Base-by-base conservation (phyloP, 2,888 invertebrate genomes). In the Lycocerus yunnanus region DNA sequence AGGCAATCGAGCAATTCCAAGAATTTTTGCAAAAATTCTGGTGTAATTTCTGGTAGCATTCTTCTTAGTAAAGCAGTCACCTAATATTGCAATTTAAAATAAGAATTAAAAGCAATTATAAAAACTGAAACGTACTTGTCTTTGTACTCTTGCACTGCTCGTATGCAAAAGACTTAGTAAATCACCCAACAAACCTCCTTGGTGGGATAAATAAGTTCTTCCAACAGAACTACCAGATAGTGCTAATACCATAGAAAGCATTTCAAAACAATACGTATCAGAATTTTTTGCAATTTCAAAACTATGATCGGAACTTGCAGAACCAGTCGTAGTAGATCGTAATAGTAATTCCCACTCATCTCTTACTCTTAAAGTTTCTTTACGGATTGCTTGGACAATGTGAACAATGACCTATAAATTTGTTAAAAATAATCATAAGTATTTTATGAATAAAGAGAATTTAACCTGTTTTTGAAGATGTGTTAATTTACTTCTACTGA, bases 261-360 rank as follows among this genome's bases (percentile, higher is more conserved):
- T 96, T 89, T 98, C 98, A 85, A 98, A 98, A 88, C 98, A 98
- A 86, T 97, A 98, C n/a, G 96, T 96, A 86, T 98, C 98, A 2
- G 90, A 88, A 74, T 88, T 88, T 83, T 90, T 90, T 2, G 86
- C 85, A 16, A 86, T 83, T 78, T 89, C 89, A 70, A 88, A 88
- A 76, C 88, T 88, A 66, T 84, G 81, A 27, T 83, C 83, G 9
- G 84, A 83, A 73, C 79, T 81, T 11, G 78, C 83, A 4, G 86
- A 84, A 15, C 84, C 85, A 1, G 86, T 86, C 1, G 87, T 87
- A 24, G 88, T 84, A 0, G 89, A 89, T 76, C 88, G 89, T n/a
- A 92, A 83, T 27, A 90, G 87, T 8, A 90, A 89, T 86, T 97
- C 97, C 97, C 97, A 98, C 83, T 97, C 97, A 82, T 97, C 97